Base-by-base conservation (phyloP, 2,113 vertebrate genomes). In the Hippocampus comes region DNA sequence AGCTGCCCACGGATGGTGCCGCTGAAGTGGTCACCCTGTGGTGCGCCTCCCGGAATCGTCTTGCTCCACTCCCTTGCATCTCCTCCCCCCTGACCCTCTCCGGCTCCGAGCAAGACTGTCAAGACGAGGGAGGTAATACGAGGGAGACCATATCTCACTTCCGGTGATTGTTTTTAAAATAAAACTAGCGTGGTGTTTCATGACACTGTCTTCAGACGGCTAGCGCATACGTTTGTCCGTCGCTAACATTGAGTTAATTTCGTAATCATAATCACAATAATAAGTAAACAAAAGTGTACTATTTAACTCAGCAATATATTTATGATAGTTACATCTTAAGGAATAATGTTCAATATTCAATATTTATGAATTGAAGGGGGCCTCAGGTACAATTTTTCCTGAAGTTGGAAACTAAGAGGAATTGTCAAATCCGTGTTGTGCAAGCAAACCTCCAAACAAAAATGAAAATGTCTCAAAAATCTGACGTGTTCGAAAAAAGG, bases 11-110 rank as follows among this genome's bases (percentile, higher is more conserved):
- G 74, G 86, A 88, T 84, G 82, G 77, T 88, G 68, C 77, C 79
- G 70, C 55, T 75, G 73, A 78, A 84, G 38, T 83, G 75, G 72
- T 85, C 84, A 80, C 76, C 76, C 86, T 63, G 77, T 76, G 84
- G 76, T 79, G 89, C 90, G 89, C 77, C 89, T 89, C 81, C 84
- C 85, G 79, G 75, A 82, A 84, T 89, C 82, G 81, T 84, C 85
- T 86, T 81, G 82, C 85, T 88, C 83, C 85, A 86, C 89, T 91
- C 86, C 82, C 85, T 82, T 86, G 86, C 89, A 85, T 91, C 89
- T 90, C 90, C 88, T 89, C 89, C 88, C 56, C 88, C 84, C 88
- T 91, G 87, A 85, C 89, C 87, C 89, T 87, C 86, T 88, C 84
- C 59, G 84, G 51, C 78, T 88, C 75, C 85, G 51, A 88, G 83